Evolutionary conservation across 1,140 invertebrate species (phyloP).

Genomic region (Geopemphigus sp.): DNA sequence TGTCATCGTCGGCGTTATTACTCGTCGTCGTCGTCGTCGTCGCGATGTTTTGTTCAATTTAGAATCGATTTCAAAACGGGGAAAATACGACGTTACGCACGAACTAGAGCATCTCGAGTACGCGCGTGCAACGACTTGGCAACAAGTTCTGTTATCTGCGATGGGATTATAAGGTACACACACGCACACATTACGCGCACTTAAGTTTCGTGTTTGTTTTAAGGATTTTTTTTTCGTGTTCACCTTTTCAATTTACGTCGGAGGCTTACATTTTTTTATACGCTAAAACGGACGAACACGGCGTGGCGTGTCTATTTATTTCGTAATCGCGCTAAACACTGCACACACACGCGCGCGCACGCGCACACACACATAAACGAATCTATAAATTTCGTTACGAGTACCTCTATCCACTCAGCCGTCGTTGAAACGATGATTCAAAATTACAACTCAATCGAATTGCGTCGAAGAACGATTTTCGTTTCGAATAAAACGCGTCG

Average conservation of each 20-base stretch:
- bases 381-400: not conserved
- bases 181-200: not conserved
- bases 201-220: slow-evolving; percentile 32
- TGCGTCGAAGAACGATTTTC: not conserved
- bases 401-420: not conserved
- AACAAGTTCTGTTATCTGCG: slow-evolving; percentile 17
- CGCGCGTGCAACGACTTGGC: slow-evolving; percentile 5
- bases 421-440: slow-evolving; percentile 20
- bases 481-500: too few relatives aligned
- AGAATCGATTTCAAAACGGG: not conserved
- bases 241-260: slow-evolving; percentile 10
- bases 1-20: too few relatives aligned
- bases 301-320: slow-evolving; percentile 15
- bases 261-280: slow-evolving; percentile 6
- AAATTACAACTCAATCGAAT: not conserved
- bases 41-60: too few relatives aligned
- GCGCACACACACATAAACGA: too few relatives aligned
- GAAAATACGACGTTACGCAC: not conserved
- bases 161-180: slow-evolving; percentile 10
- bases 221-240: not conserved
- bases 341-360: not conserved
- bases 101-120: slow-evolving; percentile 23
- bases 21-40: too few relatives aligned
- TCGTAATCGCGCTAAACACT: not conserved
- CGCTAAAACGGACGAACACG: not conserved